Percentiles rank a stretch among this genome's conserved stretches.
Evolutionary conservation across 2,797 vertebrate species (phyloP).

Genomic region (Sciaenops ocellatus): DNA sequence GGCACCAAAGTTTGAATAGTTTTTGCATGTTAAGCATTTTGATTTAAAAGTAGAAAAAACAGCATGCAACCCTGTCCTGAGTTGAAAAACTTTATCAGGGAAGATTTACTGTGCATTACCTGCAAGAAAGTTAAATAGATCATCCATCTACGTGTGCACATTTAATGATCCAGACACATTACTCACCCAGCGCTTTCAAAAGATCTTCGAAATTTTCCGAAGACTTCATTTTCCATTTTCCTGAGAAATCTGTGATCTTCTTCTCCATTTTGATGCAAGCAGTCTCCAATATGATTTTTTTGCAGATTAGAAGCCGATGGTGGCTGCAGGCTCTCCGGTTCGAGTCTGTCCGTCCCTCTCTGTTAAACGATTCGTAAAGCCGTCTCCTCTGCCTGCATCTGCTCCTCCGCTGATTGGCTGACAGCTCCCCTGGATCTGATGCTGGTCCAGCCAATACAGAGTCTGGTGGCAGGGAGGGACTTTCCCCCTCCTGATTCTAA

Average conservation of each 20-base stretch:
- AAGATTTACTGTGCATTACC: not conserved
- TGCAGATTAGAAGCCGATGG: not conserved
- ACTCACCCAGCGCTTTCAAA: slow-evolving; percentile 91
- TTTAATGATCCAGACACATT: not conserved
- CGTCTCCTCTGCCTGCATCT: slow-evolving; percentile 61
- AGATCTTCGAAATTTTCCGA: slow-evolving; percentile 96
- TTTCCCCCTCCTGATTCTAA: slow-evolving; percentile 28
- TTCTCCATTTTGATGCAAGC: slow-evolving; percentile 64
- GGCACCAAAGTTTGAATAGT: not conserved
- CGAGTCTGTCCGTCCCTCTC: slow-evolving; percentile 37
- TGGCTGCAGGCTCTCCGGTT: slow-evolving; percentile 23
- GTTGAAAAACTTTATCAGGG: not conserved
- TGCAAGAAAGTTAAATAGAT: not conserved
- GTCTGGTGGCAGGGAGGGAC: slow-evolving; percentile 56
- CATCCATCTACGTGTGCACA: not conserved
- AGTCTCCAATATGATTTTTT: not conserved
- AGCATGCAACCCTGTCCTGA: not conserved
- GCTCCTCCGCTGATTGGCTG: slow-evolving; percentile 73
- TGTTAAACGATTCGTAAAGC: slow-evolving; percentile 34
- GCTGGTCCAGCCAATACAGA: slow-evolving; percentile 60
- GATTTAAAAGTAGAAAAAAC: not conserved
- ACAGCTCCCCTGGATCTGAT: slow-evolving; percentile 49
- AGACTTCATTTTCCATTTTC: slow-evolving; percentile 93
- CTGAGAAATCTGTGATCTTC: slow-evolving; percentile 90
- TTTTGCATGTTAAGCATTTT: slow-evolving; percentile 7